These are phyloP conservation scores for Meles meles DNA, from an alignment of 2,113 vertebrate species.

Conservation along the genomic window DNA sequence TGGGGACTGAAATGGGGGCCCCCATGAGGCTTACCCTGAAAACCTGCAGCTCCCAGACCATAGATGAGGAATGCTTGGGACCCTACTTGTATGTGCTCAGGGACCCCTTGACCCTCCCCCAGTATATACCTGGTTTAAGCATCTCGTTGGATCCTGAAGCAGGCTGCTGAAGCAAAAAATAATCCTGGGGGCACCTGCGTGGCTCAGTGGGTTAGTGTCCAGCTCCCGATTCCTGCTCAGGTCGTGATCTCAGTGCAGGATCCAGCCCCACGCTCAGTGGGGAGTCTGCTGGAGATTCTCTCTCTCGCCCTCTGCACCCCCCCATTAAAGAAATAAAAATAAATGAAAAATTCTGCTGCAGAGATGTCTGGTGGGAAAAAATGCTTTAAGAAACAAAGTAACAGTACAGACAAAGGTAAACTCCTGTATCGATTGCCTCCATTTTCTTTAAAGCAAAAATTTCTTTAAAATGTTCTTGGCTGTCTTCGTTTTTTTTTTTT, in stretches of 20 bases:
- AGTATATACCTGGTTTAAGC: background rate
- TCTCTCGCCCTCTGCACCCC: background rate
- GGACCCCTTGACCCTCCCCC: too few relatives aligned
- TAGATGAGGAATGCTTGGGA: background rate
- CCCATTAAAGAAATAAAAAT: background rate
- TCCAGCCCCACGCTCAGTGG: background rate
- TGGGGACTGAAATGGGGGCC: background rate
- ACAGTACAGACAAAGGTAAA: background rate
- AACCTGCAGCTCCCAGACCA: background rate
- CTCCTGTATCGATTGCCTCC: accelerated
- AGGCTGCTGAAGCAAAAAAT: background rate
- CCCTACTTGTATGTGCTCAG: background rate
- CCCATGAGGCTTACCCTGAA: background rate
- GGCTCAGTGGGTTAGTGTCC: background rate
- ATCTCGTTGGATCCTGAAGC: background rate
- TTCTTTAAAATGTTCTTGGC: background rate
- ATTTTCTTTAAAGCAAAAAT: background rate
- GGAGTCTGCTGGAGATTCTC: background rate
- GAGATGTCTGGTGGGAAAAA: background rate
- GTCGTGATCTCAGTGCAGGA: background rate
- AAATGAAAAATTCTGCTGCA: background rate
- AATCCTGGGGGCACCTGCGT: background rate
- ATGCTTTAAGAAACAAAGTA: background rate
- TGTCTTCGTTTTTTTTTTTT: background rate
- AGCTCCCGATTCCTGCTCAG: background rate